Evolutionary conservation across 2,113 vertebrate species (phyloP), one percentile per base, ranked within the genome.

Genomic region (Octodon degus): DNA sequence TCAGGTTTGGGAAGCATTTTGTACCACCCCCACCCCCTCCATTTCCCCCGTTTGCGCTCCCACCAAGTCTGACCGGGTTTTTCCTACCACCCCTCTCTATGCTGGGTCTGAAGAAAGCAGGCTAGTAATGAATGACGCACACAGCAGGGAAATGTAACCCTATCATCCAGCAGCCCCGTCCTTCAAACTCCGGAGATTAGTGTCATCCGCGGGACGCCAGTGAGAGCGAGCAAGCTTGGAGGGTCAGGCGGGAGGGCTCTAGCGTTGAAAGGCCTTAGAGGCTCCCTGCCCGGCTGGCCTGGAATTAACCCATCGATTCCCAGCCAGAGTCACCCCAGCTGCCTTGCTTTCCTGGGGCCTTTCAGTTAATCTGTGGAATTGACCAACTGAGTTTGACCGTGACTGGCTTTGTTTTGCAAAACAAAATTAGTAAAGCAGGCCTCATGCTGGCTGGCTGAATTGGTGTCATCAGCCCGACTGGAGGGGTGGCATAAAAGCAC

Each of bases 361-460:
- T 97, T 96, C 91, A 92, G 96, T 97, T 94, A 98, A 98, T 98
- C 97, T 96, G 84, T 92, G 96, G 97, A 97, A 98, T 90, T 97
- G 97, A 97, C 94, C 97, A 98, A 96, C 95, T 94, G 98, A 98
- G 97, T 98, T 98, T 98, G 98, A 98, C 98, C 97, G 0, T 98
- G 98, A 98, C 97, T 98, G 97, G 97, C 98, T 99, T 98, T 98
- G 98, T 98, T 98, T 98, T 98, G 98, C 98, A 98, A 98, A 98
- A 98, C 80, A 97, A 98, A 98, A 97, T 97, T 98, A 96, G 97
- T 97, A 97, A 98, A 24, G 96, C 98, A 97, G 98, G 95, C 98
- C 95, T 97, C 98, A 97, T 9, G 96, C 98, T 98, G 98, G 84
- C 90, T 91, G 96, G 80, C 96, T 97, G 95, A 98, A 98, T 98